These are phyloP conservation scores for Pterocles burchelli DNA, from an alignment of 2,113 vertebrate species.

Conservation along the genomic window DNA sequence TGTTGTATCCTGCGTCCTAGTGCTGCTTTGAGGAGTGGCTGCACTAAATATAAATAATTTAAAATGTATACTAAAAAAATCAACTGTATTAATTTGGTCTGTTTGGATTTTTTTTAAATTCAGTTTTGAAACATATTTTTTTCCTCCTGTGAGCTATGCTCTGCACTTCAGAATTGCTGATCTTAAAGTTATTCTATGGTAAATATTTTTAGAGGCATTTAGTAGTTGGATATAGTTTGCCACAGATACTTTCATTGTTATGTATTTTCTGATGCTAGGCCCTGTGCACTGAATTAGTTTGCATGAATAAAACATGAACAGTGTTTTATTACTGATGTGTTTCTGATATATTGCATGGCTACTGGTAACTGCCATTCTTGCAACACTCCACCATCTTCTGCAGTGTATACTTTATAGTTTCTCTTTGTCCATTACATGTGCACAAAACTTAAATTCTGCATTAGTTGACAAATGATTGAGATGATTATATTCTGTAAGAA, in stretches of 20 bases:
- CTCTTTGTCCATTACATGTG: neutral
- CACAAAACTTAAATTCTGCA: neutral
- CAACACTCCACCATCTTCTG: neutral
- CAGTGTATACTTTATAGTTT: neutral
- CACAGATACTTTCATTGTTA: neutral
- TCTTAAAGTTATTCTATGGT: neutral
- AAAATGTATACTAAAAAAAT: neutral
- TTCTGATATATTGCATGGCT: neutral
- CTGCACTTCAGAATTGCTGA: neutral
- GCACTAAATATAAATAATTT: neutral
- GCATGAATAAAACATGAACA: slow-evolving; percentile 54
- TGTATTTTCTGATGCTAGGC: neutral
- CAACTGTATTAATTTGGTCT: neutral
- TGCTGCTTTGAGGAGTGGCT: neutral
- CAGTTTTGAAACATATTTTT: neutral
- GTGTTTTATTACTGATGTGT: neutral
- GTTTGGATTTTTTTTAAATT: neutral
- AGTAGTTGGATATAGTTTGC: neutral
- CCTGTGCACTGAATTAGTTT: slow-evolving; percentile 5
- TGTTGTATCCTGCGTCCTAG: neutral
- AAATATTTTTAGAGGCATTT: neutral
- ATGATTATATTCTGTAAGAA: neutral
- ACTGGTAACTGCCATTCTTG: neutral
- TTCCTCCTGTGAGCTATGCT: neutral
- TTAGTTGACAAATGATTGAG: neutral